Evolutionary conservation across 2,113 vertebrate species (phyloP), one percentile per base, ranked within the genome.

Genomic region (Rhinopithecus roxellana): DNA sequence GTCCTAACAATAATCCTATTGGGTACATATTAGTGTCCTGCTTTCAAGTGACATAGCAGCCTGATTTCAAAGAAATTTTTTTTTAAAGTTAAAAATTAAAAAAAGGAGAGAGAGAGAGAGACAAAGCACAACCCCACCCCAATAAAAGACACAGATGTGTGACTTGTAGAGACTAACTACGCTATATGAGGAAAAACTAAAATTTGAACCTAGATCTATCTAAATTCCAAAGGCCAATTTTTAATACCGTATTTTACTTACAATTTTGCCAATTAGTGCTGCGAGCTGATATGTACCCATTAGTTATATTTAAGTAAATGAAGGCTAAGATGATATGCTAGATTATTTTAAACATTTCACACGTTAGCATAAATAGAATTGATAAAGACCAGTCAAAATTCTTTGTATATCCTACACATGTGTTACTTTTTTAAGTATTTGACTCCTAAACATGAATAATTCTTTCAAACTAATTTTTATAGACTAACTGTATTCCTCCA

Each of bases 1-100:
- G 8, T 13, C 13, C 40, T 90, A 52, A 86, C 3, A 85, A 11
- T 55, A 88, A 78, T 45, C 43, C 48, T 89, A 8, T 45, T 48
- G 59, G 17, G 25, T 89, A 89, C 69, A 32, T 95, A 92, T 95
- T 83, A 93, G 83, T 83, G 43, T 45, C 23, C 20, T 96, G 38
- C 11, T 90, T 64, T 50, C 40, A 79, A 90, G 6, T 30, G 35
- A 92, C 94, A 1, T 20, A 55, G 52, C 6, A 55, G 18, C 18
- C 52, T 55, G 52, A 55, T 55, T 55, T 55, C 52, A 55, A 55
- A 55, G 52, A 55, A 7, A 55, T 20, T 20, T 55, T 55, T 55
- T 55, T 55, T 55, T 2, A 20, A 55, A 55, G 74, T 6, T 2
- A 1, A 2, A 72, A 40, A 14, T 38, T 27, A 5, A 18, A 52